Conservation (phyloP, 2,113 vertebrate species). For the Tyto alba region DNA sequence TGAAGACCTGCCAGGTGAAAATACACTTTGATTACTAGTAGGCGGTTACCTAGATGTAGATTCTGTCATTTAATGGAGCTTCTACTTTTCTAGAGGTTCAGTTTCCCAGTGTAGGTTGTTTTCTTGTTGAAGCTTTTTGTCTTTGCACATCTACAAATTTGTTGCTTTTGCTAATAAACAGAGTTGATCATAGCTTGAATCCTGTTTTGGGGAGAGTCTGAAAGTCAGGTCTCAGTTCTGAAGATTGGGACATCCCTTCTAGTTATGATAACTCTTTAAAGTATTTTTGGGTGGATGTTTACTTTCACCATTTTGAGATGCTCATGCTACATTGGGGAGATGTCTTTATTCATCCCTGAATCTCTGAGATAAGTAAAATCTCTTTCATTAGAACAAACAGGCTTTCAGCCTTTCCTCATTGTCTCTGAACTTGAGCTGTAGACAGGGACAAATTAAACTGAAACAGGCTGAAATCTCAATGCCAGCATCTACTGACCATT, state of each 20-base stretch:
- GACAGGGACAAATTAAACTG: not conserved
- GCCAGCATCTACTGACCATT: not conserved
- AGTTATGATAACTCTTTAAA: not conserved
- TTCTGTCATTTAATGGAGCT: not conserved
- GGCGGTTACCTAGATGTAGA: not conserved
- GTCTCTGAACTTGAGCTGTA: not conserved
- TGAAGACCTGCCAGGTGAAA: not conserved
- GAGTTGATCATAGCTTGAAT: not conserved
- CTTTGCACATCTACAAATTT: not conserved
- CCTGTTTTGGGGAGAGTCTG: not conserved
- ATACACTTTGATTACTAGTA: not conserved
- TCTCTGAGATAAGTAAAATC: not conserved
- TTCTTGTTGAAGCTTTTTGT: not conserved
- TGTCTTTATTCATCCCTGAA: not conserved
- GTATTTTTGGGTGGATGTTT: not conserved
- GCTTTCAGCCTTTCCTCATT: not conserved
- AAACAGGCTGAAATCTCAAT: not conserved
- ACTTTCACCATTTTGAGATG: not conserved
- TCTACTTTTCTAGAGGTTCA: not conserved
- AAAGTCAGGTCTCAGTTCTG: not conserved
- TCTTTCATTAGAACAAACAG: not conserved
- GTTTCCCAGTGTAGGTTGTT: not conserved
- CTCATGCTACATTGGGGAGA: not conserved
- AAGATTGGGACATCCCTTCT: not conserved
- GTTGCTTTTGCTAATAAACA: not conserved